A percentile compares a stretch with the other conserved stretches of the same genome.
Conservation (phyloP, 2,113 vertebrate genomes). For the Coturnix japonica region DNA sequence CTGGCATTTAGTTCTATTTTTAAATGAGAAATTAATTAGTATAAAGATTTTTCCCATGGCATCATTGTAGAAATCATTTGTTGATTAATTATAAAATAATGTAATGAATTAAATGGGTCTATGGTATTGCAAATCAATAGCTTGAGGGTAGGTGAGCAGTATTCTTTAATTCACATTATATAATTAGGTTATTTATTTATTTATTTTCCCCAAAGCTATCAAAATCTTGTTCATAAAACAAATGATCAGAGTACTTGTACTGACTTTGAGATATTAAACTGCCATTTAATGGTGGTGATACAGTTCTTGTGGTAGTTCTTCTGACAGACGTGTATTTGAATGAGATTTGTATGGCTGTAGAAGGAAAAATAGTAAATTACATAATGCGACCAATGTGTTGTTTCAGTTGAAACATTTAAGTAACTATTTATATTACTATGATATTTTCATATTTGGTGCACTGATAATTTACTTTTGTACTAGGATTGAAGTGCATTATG, state of each 20-base stretch:
- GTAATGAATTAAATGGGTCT: slow-evolving; percentile 33
- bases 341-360: not conserved
- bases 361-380: slow-evolving; percentile 15
- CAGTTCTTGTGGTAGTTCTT: not conserved
- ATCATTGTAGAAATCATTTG: slow-evolving; percentile 26
- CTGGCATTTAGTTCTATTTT: slow-evolving; percentile 18
- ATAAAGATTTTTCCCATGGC: slow-evolving; percentile 26
- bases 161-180: slow-evolving; percentile 39
- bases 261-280: not conserved
- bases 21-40: not conserved
- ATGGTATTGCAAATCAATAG: slow-evolving; percentile 30
- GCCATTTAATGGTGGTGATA: not conserved
- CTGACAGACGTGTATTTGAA: not conserved
- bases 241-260: not conserved
- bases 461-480: not conserved
- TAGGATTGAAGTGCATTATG: not conserved
- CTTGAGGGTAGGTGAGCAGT: slow-evolving; percentile 2
- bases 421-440: not conserved
- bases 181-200: slow-evolving; percentile 27
- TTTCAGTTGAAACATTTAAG: not conserved
- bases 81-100: slow-evolving; percentile 42
- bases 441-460: not conserved
- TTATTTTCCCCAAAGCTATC: not conserved
- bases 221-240: not conserved
- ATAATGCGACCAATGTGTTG: not conserved